phyloP scores from a whole-genome alignment of 2,888 invertebrate species.

The Dynastes maya region DNA sequence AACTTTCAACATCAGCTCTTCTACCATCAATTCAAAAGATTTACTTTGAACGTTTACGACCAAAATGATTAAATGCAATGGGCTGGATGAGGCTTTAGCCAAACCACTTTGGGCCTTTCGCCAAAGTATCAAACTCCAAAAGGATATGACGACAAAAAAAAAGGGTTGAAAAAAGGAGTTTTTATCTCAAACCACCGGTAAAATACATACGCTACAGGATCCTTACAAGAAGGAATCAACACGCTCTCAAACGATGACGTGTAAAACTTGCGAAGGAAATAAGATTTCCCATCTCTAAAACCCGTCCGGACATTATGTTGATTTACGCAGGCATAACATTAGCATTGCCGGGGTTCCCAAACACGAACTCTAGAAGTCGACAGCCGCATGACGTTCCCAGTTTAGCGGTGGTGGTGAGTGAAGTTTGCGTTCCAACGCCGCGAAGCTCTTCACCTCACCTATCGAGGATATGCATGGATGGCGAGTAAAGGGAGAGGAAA shows the following conservation, averaged over 20 bases:
- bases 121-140: too few relatives aligned
- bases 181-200: conserved; percentile 17
- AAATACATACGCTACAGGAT: conserved; percentile 14
- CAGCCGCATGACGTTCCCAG: background rate
- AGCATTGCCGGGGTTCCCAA: conserved; percentile 19
- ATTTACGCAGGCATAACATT: conserved; percentile 36
- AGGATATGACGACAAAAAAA: too few relatives aligned
- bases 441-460: background rate
- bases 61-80: too few relatives aligned
- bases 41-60: too few relatives aligned
- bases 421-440: background rate
- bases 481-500: background rate
- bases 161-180: background rate
- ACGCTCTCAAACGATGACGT: background rate
- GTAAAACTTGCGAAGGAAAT: conserved; percentile 31
- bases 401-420: background rate
- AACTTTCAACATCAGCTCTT: too few relatives aligned
- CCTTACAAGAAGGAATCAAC: conserved; percentile 11
- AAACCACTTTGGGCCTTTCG: too few relatives aligned
- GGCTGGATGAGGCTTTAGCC: too few relatives aligned
- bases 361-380: background rate
- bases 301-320: conserved; percentile 23
- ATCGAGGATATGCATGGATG: background rate
- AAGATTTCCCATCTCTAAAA: conserved; percentile 20
- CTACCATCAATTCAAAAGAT: too few relatives aligned